Conservation (phyloP, 1,140 invertebrate species). For the Tyrophagus putrescentiae region DNA sequence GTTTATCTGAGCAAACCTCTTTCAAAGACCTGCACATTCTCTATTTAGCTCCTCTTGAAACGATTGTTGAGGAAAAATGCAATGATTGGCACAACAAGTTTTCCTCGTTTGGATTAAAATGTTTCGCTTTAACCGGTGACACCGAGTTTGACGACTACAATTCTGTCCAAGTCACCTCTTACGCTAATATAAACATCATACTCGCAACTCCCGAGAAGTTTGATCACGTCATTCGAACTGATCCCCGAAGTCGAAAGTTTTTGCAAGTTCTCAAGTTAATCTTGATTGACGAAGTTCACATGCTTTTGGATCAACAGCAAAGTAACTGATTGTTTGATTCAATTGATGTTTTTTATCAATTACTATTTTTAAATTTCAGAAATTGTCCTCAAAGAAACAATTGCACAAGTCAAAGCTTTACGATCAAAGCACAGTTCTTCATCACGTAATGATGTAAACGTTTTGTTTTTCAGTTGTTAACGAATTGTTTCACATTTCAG, state of each 20-base stretch:
- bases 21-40: constrained; percentile 21
- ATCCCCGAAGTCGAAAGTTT: constrained; percentile 44
- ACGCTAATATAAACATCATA: constrained; percentile 41
- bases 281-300: constrained; percentile 58
- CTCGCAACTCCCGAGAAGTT: constrained; percentile 72
- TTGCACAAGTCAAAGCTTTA: constrained; percentile 53
- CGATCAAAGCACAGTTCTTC: too few relatives aligned
- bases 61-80: constrained; percentile 52
- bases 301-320: constrained; percentile 33
- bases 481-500: too few relatives aligned
- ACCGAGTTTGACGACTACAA: constrained; percentile 46
- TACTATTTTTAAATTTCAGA: constrained; percentile 41
- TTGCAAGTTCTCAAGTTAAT: constrained; percentile 51
- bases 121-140: constrained; percentile 58
- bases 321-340: not conserved
- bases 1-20: constrained; percentile 41
- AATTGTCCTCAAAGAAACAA: constrained; percentile 57
- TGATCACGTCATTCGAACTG: constrained; percentile 58
- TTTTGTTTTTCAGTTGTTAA: too few relatives aligned
- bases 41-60: constrained; percentile 56
- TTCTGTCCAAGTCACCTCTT: constrained; percentile 28
- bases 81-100: constrained; percentile 58
- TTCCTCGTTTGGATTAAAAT: constrained; percentile 43
- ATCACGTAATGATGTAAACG: too few relatives aligned
- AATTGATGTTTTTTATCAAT: not conserved